Evolutionary conservation across 2,797 vertebrate species (phyloP).

Genomic region (Lophotriccus pileatus): DNA sequence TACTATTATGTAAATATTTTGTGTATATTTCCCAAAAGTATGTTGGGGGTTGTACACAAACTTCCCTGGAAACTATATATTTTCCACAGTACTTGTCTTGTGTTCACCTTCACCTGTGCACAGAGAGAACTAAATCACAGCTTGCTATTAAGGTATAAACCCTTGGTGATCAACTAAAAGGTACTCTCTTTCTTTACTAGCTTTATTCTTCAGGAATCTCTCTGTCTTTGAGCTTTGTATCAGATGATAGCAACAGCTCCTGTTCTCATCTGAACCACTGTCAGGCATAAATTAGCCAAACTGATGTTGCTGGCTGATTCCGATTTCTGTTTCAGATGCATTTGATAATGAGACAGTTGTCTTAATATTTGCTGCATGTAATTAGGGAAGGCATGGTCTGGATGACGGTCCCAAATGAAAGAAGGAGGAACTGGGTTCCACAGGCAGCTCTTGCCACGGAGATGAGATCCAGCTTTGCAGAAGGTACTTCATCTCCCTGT

Average conservation of each 20-base stretch:
- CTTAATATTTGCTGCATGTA: neutral
- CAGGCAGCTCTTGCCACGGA: neutral
- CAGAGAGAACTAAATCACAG: neutral
- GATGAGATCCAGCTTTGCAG: neutral
- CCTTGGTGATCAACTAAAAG: neutral
- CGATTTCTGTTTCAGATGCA: neutral
- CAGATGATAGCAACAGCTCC: neutral
- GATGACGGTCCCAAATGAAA: neutral
- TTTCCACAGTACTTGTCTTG: neutral
- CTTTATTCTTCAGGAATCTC: neutral
- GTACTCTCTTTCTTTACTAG: neutral
- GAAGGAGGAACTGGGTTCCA: neutral
- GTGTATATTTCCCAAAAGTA: neutral
- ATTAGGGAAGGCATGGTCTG: neutral
- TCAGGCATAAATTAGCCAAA: neutral
- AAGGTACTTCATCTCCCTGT: neutral
- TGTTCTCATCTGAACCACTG: neutral
- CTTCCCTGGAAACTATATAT: neutral
- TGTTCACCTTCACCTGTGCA: neutral
- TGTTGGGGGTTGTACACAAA: neutral
- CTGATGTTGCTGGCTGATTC: neutral
- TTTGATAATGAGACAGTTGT: neutral
- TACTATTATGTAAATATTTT: neutral
- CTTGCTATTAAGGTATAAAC: neutral
- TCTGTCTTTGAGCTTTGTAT: neutral